Evolutionary conservation across 2,888 invertebrate species (phyloP), one percentile per base, ranked within the genome.

Genomic region (Maniola hyperantus): DNA sequence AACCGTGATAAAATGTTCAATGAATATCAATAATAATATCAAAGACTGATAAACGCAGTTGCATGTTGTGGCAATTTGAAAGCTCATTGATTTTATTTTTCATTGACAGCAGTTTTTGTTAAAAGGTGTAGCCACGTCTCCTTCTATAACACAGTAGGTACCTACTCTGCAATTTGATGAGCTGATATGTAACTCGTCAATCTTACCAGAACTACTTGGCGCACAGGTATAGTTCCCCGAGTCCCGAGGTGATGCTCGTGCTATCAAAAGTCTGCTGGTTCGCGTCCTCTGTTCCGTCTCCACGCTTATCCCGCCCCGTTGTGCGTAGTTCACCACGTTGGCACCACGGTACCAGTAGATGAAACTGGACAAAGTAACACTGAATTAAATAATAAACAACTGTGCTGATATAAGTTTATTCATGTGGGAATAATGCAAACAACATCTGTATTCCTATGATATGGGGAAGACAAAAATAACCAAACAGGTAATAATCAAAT

Each of bases 171-270:
- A n/a, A n/a, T n/a, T n/a, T n/a, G n/a, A n/a, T n/a, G n/a, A n/a
- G n/a, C n/a, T n/a, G n/a, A n/a, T n/a, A n/a, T n/a, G n/a, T n/a
- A 13, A 13, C 42, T 33, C 13, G 51, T 5, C 2, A 18, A 34
- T 69, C 75, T 79, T 72, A 94, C 94, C 95, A 79, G 96, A 96
- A 84, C 96, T 96, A 82, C 96, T 96, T 66, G 97, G 97, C 76
- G 96, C 96, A 87, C 97, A 97, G 68, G 97, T 97, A 85, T 97
- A 98, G 93, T 97, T 97, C 77, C 97, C 97, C 55, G 96, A 97
- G 92, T 97, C 97, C 65, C 95, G 93, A 50, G 97, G 94, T 74
- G 96, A 95, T 53, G 97, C 97, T 79, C 97, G 95, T 66, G 97
- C 96, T 80, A 97, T 97, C 77, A 97, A 94, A 73, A 97, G 94